Base-by-base conservation (phyloP, 2,888 invertebrate genomes). In the Brachypterus glaber region DNA sequence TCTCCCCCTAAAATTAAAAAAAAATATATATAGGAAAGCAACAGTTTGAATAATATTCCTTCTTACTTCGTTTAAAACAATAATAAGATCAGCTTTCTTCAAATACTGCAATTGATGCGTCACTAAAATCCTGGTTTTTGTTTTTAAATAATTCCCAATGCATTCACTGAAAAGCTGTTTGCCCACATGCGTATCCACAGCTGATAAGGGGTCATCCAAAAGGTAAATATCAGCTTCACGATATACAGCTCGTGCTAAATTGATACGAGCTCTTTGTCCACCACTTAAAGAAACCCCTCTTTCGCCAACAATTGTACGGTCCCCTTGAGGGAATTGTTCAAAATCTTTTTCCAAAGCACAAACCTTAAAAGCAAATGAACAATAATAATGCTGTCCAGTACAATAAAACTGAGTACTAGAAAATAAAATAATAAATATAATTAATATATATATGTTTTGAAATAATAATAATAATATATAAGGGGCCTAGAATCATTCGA, bases 261-360 rank as follows among this genome's bases (percentile, higher is more conserved):
- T 81, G 37, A 88, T 74, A 37, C 87, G 70, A 1, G 86, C 86
- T 39, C 80, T 75, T 64, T 86, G 86, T 1, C 85, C 85, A 1
- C 86, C 86, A 51, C 82, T 83, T 30, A 87, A 67, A 31, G 78
- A 76, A 40, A 79, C 72, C 11, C 87, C 86, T 40, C 79, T 68
- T 54, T 87, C 86, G 0, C 86, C 86, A 1, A 88, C 79, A 42
- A 82, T 54, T 0, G 84, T 84, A 30, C 71, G 63, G 55, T 87
- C 87, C 1, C 82, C 81, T 8, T 75, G 66, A 1, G 81, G 77
- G 41, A 87, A 67, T 50, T 76, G 72, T 38, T 75, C 72, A 50
- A 87, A 74, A 60, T 87, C 87, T 52, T 71, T 71, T 26, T 70
- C 41, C n/a, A 82, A 57, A 1, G 78, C 76, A 53, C 80, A 81